Evolutionary conservation across 2,888 invertebrate species (phyloP).

Genomic region (Stenchaetothrips biformis): DNA sequence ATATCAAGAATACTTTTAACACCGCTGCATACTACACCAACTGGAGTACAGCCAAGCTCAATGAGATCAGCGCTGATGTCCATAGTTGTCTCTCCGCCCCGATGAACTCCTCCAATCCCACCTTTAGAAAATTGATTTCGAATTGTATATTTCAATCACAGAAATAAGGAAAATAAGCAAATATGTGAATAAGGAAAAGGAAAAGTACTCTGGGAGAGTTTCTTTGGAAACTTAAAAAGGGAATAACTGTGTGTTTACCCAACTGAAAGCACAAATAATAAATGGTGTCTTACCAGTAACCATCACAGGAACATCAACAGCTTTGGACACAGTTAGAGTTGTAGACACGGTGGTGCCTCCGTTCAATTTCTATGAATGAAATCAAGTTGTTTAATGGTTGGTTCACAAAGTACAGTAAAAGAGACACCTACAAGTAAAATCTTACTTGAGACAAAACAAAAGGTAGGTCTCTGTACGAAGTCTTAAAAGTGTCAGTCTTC

Average conservation of each 20-base stretch:
- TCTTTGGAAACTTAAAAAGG: neutral
- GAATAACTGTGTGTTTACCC: too few species aligned
- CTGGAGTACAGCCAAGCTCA: conserved; percentile 80
- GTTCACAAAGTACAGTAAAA: too few species aligned
- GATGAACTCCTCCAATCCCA: conserved; percentile 88
- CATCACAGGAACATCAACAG: conserved; percentile 81
- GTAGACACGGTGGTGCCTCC: conserved; percentile 97
- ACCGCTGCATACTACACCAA: conserved; percentile 92
- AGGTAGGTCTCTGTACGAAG: conserved; percentile 82
- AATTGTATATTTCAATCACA: neutral
- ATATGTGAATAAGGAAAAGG: conserved; percentile 6
- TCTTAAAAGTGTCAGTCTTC: conserved; percentile 62
- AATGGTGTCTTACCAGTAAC: conserved; percentile 66
- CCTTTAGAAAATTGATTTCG: conserved; percentile 43
- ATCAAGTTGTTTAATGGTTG: conserved; percentile 28
- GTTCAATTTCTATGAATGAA: conserved; percentile 50
- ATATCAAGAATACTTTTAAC: conserved; percentile 97
- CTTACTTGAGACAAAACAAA: conserved; percentile 60
- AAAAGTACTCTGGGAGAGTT: conserved; percentile 19
- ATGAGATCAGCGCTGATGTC: conserved; percentile 93
- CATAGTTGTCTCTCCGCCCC: conserved; percentile 75
- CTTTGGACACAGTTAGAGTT: conserved; percentile 79
- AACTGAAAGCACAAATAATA: too few species aligned
- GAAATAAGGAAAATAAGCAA: conserved; percentile 31
- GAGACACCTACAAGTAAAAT: neutral